These are phyloP conservation scores for Rhopalosiphum padi DNA, from an alignment of 1,140 invertebrate genomes.

Conservation along the genomic window DNA sequence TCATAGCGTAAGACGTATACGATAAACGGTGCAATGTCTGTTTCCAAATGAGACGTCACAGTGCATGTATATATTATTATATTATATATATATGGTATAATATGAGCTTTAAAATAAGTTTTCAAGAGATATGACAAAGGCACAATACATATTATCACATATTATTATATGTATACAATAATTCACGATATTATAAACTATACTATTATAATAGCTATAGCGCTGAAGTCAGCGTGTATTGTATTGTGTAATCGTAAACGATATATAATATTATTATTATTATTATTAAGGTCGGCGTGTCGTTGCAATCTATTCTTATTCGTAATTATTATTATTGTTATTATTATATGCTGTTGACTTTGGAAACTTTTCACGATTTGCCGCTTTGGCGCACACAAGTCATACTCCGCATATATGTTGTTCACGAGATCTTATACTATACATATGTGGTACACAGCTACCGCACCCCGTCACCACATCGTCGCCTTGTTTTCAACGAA, in stretches of 20 bases:
- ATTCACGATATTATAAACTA: not conserved
- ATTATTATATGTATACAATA: not conserved
- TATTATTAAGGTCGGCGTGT: not conserved
- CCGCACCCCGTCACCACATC: not conserved
- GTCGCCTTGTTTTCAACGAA: not conserved
- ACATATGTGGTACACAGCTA: not conserved
- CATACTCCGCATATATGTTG: not conserved
- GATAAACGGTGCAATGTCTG: not conserved
- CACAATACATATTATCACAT: not conserved
- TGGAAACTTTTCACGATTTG: not conserved
- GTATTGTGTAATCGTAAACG: not conserved
- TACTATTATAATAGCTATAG: not conserved
- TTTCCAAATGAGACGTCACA: not conserved
- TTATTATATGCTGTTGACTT: constrained; percentile 13
- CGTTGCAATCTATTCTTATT: not conserved
- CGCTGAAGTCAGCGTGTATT: not conserved
- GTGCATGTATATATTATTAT: not conserved
- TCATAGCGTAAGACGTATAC: not conserved
- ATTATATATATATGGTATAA: not conserved
- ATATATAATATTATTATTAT: not conserved
- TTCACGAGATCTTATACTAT: not conserved
- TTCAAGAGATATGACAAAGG: not conserved
- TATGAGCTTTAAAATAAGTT: not conserved
- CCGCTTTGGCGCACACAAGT: not conserved
- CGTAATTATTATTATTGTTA: not conserved